phyloP scores from a whole-genome alignment of 2,113 vertebrate species.

The Tyto alba region DNA sequence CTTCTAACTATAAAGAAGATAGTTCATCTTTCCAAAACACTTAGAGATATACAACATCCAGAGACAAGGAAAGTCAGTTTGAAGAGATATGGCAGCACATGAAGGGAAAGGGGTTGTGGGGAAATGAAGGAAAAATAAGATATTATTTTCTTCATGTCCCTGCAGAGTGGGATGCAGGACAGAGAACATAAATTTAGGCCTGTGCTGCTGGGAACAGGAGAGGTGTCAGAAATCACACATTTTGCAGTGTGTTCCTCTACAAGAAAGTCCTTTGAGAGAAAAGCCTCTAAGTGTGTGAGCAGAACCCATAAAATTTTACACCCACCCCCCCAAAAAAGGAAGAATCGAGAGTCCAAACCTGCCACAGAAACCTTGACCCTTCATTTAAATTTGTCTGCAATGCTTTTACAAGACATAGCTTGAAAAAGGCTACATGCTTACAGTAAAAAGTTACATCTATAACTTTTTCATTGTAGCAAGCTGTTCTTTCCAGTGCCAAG shows the following conservation, averaged over 20 bases:
- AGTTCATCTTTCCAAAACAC: not conserved
- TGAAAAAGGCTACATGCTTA: not conserved
- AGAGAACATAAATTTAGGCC: slow-evolving; percentile 67
- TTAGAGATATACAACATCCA: not conserved
- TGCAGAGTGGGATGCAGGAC: slow-evolving; percentile 59
- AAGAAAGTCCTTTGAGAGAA: slow-evolving; percentile 68
- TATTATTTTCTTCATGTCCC: slow-evolving; percentile 49
- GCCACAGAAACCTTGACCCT: slow-evolving; percentile 39
- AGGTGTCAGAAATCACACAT: slow-evolving; percentile 79
- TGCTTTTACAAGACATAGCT: slow-evolving; percentile 39
- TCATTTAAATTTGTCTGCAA: slow-evolving; percentile 34
- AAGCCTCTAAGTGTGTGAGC: slow-evolving; percentile 62
- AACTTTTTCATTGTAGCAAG: slow-evolving; percentile 42
- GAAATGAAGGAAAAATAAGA: slow-evolving; percentile 49
- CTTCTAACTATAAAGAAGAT: not conserved
- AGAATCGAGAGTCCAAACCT: slow-evolving; percentile 38
- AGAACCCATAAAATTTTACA: slow-evolving; percentile 63
- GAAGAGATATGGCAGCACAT: not conserved
- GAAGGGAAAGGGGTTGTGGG: not conserved
- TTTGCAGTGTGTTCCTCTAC: slow-evolving; percentile 57
- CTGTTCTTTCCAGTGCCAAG: slow-evolving; percentile 10
- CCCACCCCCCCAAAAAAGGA: slow-evolving; percentile 3
- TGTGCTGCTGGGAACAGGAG: slow-evolving; percentile 56
- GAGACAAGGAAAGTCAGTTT: not conserved
- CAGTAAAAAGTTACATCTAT: slow-evolving; percentile 31